Evolutionary conservation across 2,888 invertebrate genomes (phyloP), one percentile per base, ranked within the genome.

Genomic region (Habrosyne pyritoides): DNA sequence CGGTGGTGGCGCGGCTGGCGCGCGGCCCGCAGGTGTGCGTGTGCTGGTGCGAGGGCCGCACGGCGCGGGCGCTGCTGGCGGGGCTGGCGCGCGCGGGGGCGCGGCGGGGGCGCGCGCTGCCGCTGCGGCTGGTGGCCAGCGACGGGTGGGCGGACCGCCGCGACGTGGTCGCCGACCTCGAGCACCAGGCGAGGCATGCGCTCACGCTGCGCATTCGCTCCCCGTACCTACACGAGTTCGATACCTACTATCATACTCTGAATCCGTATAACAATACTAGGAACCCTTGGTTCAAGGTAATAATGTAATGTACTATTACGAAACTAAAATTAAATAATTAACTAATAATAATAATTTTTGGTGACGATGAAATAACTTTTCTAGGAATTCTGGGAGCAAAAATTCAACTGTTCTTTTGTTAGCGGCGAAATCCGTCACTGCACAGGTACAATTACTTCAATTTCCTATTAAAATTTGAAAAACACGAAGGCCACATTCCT

Each of bases 1-100:
- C 73, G 54, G 80, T 75, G 61, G 70, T 97, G 94, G 95, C 54
- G 94, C 73, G 73, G 51, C 67, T 83, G 64, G 63, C 66, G 54
- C 56, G 52, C 47, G 67, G 83, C 30, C 87, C 92, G 61, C 91
- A 92, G 66, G 96, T 96, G 8, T 94, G 95, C 53, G 94, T 96
- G 18, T 97, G 96, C 82, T 96, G 97, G 93, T 97, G 96, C 85
- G 96, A 96, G 82, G 96, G 96, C 1, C 75, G 79, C 66, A 96
- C 96, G 1, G 94, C 96, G 59, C 86, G 94, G 55, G 94, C 94
- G 14, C 87, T 96, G 46, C 89, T 96, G 63, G 89, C 89, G 60
- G 95, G 96, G 5, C 93, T 94, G 6, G 86, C 90, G 62, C 84
- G 94, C 93, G 93, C 66, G 85, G 18, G 7, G 7, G 36, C 36